Base-by-base conservation (phyloP, 2,888 invertebrate species). In the Hemithea aestivaria region DNA sequence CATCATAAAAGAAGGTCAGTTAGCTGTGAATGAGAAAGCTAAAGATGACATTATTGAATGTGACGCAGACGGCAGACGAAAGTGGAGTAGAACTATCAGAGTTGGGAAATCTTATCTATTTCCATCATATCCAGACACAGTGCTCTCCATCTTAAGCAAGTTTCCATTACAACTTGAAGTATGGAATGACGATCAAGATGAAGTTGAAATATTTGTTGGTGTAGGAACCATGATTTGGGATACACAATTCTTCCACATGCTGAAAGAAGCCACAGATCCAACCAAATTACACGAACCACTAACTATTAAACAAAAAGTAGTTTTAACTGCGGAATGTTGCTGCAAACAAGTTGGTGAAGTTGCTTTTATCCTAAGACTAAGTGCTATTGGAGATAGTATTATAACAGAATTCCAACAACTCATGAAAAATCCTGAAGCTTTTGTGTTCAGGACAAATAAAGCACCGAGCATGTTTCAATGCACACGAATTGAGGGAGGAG, bases 51-150 rank as follows among this genome's bases (percentile, higher is more conserved):
- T 73, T 0, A 55, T 82, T 7, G 67, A 68, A 51, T 65, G 63
- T 22, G 75, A 82, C 35, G 72, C 71, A 24, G 48, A 65, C 10
- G 81, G 79, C 1, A 60, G 58, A 38, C 70, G 69, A 52, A 73
- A 76, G 58, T 84, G 72, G 69, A 61, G 78, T 29, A 66, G 79
- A 65, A 64, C 62, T 29, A 66, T 88, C 63, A 63, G 87, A 82
- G 64, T 81, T 40, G 74, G 90, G 70, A 89, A 88, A 77, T 89
- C 90, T 1, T 83, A 76, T 53, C 53, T 90, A 10, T 90, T 90
- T 35, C 74, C 88, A 4, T 78, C 81, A 10, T 83, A 77, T 33
- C 75, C 88, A 2, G 81, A 85, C 24, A 78, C 80, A 1, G 61
- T 90, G 7, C 62, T 85, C 1, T 63, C 74, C 48, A 75, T 73